A percentile compares a stretch with the other conserved stretches of the same genome.
Conservation (phyloP, 2,113 vertebrate genomes). For the Indri indri region DNA sequence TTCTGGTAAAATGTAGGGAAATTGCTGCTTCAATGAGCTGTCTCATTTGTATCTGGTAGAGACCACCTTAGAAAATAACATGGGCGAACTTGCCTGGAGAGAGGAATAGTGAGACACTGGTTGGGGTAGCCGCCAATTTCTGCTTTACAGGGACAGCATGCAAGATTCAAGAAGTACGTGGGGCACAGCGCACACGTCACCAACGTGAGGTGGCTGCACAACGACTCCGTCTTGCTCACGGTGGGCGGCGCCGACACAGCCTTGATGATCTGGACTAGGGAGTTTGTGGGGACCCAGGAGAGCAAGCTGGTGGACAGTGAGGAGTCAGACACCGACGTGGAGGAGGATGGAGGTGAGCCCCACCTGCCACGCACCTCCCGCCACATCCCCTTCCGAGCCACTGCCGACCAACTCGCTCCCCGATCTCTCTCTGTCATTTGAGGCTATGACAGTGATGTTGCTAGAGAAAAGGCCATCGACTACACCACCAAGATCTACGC, state of each 20-base stretch:
- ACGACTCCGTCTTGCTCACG: conserved; percentile 93
- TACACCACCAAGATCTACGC: conserved; percentile 96
- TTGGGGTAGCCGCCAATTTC: neutral
- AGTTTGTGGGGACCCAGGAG: conserved; percentile 91
- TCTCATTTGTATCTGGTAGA: neutral
- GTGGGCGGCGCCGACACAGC: conserved; percentile 96
- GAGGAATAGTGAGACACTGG: neutral
- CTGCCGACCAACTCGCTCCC: neutral
- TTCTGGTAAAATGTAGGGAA: neutral
- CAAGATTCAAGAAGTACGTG: conserved; percentile 96
- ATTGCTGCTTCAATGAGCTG: neutral
- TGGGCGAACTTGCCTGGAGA: neutral
- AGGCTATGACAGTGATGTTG: conserved; percentile 99
- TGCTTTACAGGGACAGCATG: conserved; percentile 90
- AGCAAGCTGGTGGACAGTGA: conserved; percentile 96
- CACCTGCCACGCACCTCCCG: accelerated
- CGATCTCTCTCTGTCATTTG: conserved; percentile 56
- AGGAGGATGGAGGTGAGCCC: conserved; percentile 95
- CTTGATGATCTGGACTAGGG: conserved; percentile 97
- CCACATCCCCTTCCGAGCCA: neutral
- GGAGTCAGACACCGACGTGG: conserved; percentile 94
- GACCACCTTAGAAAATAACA: neutral
- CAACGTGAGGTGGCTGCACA: conserved; percentile 95
- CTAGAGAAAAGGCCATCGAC: conserved; percentile 93
- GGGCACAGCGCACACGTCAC: conserved; percentile 97